Evolutionary conservation across 2,888 invertebrate genomes (phyloP), one percentile per base, ranked within the genome.

Genomic region (Mythimna pallens): DNA sequence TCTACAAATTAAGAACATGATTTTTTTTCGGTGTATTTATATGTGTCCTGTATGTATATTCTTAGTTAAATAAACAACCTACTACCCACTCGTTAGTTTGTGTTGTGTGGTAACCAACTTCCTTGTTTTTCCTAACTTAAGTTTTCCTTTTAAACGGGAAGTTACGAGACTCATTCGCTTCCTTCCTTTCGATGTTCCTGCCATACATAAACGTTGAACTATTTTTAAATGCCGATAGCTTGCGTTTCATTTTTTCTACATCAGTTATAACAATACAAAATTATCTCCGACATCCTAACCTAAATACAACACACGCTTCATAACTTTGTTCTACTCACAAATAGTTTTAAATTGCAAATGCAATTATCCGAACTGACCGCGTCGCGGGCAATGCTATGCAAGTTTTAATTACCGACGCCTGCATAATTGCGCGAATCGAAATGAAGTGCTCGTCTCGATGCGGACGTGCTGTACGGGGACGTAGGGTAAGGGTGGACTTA

Each of bases 291-390:
- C 70, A 57, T 34, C 34, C 70, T 74, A 75, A 74, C 80, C 75
- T 50, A 47, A 79, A 80, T 73, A 78, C 70, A 25, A 76, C 65
- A 79, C 70, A 79, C 65, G 67, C 20, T 34, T 84, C 83, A 83
- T 80, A 81, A 80, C 77, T 76, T 76, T 67, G 66, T 73, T 76
- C 81, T 81, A 76, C 81, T 85, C 83, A 73, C 88, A 87, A 87
- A 89, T 90, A 87, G 88, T 89, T 91, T 91, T 89, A 91, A 89
- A 91, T 91, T 91, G 90, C 89, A 89, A 90, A 91, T 91, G 89
- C 88, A 89, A 90, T 90, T 89, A 89, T 86, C 79, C 68, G 73
- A 54, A 78, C 81, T 83, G 88, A 88, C 87, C 85, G 85, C 76
- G 75, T 57, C 80, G 65, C 43, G 72, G 76, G 80, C 72, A 65